Conservation (phyloP, 2,797 vertebrate genomes). For the Karalla daura region DNA sequence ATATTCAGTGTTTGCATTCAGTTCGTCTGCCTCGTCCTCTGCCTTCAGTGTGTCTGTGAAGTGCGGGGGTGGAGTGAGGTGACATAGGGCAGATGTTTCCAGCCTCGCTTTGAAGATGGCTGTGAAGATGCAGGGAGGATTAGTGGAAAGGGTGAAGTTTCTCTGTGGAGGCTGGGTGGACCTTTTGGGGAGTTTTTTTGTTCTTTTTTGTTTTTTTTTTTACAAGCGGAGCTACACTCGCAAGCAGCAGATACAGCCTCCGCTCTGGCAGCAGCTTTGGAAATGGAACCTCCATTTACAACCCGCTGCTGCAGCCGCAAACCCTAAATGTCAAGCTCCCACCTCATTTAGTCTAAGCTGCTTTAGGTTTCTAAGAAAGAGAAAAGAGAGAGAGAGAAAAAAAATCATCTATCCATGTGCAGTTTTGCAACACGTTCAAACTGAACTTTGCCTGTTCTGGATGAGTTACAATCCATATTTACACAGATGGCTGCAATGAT, state of each 20-base stretch:
- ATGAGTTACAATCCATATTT: constrained; percentile 35
- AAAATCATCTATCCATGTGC: background rate
- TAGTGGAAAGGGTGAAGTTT: constrained; percentile 39
- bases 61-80: constrained; percentile 65
- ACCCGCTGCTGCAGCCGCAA: constrained; percentile 14
- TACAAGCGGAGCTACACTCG: constrained; percentile 37
- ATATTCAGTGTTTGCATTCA: constrained; percentile 1
- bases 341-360: constrained; percentile 31
- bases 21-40: background rate
- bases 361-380: background rate
- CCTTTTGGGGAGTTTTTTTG: no score
- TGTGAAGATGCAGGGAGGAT: constrained; percentile 53
- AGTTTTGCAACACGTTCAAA: constrained; percentile 42
- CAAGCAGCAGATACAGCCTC: constrained; percentile 14
- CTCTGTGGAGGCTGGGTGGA: constrained; percentile 21
- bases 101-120: constrained; percentile 63
- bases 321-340: constrained; percentile 36
- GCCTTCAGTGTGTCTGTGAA: constrained; percentile 51
- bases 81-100: constrained; percentile 76
- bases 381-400: no score
- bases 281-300: constrained; percentile 41
- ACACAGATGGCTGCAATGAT: constrained; percentile 13
- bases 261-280: constrained; percentile 40
- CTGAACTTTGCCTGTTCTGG: constrained; percentile 45
- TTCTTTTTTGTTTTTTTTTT: no score